phyloP scores from a whole-genome alignment of 2,113 vertebrate species.

The Mus spicilegus region DNA sequence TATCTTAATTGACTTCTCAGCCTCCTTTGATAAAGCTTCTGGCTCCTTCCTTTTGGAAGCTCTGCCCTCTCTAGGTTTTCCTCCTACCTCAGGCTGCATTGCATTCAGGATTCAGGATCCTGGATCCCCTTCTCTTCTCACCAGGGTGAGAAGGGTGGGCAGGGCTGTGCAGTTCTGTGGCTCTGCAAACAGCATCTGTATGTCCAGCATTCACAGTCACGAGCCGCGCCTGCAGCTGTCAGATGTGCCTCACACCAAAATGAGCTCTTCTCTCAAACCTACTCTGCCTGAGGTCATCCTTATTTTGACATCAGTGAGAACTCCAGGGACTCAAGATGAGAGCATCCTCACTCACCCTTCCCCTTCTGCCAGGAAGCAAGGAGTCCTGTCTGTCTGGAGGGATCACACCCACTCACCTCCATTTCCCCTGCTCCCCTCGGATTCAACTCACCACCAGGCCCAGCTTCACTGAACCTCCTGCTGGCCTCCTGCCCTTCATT shows the following conservation, averaged over 20 bases:
- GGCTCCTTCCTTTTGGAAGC: not conserved
- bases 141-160: not conserved
- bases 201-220: not conserved
- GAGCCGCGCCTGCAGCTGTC: rapidly evolving
- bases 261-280: not conserved
- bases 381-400: not conserved
- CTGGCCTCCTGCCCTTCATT: not conserved
- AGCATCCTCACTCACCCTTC: not conserved
- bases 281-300: not conserved
- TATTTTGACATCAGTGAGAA: not conserved
- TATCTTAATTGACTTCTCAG: not conserved
- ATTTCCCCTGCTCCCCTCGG: not conserved
- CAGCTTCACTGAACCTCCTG: not conserved
- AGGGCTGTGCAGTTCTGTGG: not conserved
- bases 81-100: not conserved
- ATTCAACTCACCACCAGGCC: not conserved
- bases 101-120: not conserved
- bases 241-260: not conserved
- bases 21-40: not conserved
- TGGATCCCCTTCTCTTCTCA: not conserved
- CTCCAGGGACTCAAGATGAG: not conserved
- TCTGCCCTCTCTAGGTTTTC: not conserved
- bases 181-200: not conserved
- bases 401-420: not conserved
- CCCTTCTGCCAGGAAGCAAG: not conserved